Conservation (phyloP, 2,888 invertebrate genomes). For the Podotricha telesiphe region DNA sequence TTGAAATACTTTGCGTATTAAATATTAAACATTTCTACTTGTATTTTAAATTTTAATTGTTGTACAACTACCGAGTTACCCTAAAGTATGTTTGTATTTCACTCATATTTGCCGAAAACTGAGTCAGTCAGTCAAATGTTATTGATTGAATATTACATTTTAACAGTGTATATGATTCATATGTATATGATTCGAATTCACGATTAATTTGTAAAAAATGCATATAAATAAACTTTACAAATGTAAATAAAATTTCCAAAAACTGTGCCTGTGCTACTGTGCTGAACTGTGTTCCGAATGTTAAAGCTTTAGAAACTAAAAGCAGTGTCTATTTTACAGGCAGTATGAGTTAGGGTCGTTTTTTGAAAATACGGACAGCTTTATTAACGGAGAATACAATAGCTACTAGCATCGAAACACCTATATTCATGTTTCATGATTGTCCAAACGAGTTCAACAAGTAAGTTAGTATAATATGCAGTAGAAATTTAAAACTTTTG, state of each 20-base stretch:
- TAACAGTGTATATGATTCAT: too few relatives aligned
- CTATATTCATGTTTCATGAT: constrained; percentile 9
- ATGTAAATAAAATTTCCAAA: not conserved
- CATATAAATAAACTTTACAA: not conserved
- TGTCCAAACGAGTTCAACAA: constrained; percentile 5
- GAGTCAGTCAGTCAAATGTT: too few relatives aligned
- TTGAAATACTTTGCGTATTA: too few relatives aligned
- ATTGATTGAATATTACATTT: too few relatives aligned
- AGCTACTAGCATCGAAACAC: constrained; percentile 5
- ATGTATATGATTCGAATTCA: too few relatives aligned
- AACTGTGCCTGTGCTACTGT: too few relatives aligned
- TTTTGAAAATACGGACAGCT: constrained; percentile 18
- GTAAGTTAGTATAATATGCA: constrained; percentile 12
- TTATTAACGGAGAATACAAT: constrained; percentile 23
- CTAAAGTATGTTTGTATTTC: too few relatives aligned
- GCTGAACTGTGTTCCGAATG: too few relatives aligned
- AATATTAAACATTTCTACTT: too few relatives aligned
- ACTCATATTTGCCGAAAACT: too few relatives aligned
- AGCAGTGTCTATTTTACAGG: constrained; percentile 24
- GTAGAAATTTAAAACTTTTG: not conserved
- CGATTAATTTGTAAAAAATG: not conserved
- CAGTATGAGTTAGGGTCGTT: constrained; percentile 12
- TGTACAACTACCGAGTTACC: too few relatives aligned
- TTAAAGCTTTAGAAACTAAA: constrained; percentile 9
- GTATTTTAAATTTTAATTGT: too few relatives aligned